These are phyloP conservation scores for Ophthalmolycus amberensis DNA, from an alignment of 2,113 vertebrate genomes.

Conservation along the genomic window DNA sequence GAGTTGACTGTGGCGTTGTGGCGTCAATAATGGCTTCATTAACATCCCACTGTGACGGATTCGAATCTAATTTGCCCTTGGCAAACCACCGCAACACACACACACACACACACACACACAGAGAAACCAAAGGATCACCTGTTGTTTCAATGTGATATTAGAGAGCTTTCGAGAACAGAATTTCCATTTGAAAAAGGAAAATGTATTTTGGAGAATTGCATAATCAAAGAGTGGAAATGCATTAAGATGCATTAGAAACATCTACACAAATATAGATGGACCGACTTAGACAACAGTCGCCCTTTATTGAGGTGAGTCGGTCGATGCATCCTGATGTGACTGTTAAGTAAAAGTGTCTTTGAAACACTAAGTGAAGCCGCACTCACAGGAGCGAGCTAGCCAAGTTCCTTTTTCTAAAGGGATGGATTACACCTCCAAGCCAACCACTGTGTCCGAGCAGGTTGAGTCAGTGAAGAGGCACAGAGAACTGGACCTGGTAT, in stretches of 20 bases:
- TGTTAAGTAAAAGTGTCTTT: conserved; percentile 2
- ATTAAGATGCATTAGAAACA: background rate
- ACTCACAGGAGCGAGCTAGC: background rate
- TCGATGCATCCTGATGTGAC: background rate
- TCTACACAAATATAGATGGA: background rate
- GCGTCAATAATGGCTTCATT: conserved; percentile 47
- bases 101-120: background rate
- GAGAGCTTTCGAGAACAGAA: background rate
- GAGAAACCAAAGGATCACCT: conserved; percentile 3
- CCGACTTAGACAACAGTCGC: background rate
- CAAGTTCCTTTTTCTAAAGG: background rate
- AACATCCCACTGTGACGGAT: conserved; percentile 37
- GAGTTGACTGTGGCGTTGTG: conserved; percentile 16
- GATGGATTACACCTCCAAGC: background rate
- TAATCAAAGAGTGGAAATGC: background rate
- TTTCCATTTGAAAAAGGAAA: conserved; percentile 9
- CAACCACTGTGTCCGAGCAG: background rate
- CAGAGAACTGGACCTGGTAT: background rate
- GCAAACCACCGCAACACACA: background rate
- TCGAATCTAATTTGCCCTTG: conserved; percentile 39
- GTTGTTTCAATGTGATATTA: conserved; percentile 12
- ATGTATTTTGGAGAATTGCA: background rate
- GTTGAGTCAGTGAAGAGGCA: background rate
- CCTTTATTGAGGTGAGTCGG: background rate
- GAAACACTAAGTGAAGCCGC: background rate